Evolutionary conservation across 2,113 vertebrate species (phyloP).

Genomic region (Dromas ardeola): DNA sequence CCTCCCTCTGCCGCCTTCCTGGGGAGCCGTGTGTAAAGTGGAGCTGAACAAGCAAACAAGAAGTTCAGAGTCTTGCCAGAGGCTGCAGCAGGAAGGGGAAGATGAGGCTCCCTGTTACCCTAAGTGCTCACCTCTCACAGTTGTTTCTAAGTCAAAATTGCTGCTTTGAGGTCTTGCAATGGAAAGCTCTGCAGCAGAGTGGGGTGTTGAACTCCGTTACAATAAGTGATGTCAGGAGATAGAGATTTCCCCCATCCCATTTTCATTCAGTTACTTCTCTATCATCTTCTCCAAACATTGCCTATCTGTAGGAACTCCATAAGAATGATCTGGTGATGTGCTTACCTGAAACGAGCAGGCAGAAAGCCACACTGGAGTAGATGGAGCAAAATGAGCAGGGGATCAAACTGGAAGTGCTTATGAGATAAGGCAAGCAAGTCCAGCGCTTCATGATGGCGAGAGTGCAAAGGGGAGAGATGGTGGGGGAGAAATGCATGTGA

Average conservation of each 20-base stretch:
- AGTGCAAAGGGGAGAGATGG: background rate
- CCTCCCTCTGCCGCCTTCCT: background rate
- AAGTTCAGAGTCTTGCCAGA: background rate
- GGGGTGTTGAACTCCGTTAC: background rate
- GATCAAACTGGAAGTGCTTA: background rate
- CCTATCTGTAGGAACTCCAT: background rate
- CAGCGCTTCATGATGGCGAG: background rate
- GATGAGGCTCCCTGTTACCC: background rate
- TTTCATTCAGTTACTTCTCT: background rate
- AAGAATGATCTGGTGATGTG: background rate
- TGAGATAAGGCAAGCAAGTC: background rate
- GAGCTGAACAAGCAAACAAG: background rate
- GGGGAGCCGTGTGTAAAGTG: too few relatives aligned
- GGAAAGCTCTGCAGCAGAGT: background rate
- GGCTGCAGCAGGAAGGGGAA: background rate
- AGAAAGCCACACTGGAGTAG: background rate
- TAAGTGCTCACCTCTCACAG: background rate
- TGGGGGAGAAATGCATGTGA: background rate
- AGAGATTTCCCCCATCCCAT: accelerated
- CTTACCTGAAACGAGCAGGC: background rate
- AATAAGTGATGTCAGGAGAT: background rate
- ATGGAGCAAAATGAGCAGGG: background rate
- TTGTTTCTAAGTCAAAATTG: background rate
- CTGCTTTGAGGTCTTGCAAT: background rate
- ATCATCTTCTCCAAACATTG: background rate